phyloP scores from a whole-genome alignment of 2,797 vertebrate species.

The Poliocrania exsul region DNA sequence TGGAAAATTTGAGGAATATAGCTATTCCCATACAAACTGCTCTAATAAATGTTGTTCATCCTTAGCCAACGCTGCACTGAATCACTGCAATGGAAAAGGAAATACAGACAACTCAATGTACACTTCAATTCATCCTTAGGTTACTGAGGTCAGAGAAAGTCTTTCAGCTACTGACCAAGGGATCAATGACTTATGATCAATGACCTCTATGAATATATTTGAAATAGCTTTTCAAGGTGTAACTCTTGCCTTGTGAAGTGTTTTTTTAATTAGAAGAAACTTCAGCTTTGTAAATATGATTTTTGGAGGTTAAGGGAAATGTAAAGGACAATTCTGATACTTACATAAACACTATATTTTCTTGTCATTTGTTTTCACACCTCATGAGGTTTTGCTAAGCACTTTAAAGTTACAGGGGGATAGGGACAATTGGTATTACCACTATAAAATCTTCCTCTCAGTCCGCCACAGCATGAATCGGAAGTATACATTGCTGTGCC shows the following conservation, averaged over 20 bases:
- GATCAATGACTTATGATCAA: not conserved
- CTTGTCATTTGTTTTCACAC: not conserved
- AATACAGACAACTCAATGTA: not conserved
- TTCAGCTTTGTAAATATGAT: not conserved
- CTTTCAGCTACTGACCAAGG: not conserved
- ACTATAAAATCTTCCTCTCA: conserved; percentile 35
- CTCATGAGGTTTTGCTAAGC: not conserved
- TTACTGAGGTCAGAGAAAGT: not conserved
- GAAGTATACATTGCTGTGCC: conserved; percentile 49
- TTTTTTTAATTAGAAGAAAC: not conserved
- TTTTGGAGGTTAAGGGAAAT: not conserved
- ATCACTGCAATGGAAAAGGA: not conserved
- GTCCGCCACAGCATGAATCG: conserved; percentile 30
- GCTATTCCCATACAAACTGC: not conserved
- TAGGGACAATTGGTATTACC: conserved; percentile 34
- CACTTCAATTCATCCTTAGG: not conserved
- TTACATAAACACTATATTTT: not conserved
- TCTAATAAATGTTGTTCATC: not conserved
- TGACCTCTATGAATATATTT: not conserved
- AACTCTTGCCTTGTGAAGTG: not conserved
- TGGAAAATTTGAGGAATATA: not conserved
- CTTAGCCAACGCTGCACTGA: not conserved
- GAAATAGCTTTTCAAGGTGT: not conserved
- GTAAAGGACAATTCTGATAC: not conserved
- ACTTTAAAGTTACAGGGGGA: conserved; percentile 39